Conservation (phyloP, 2,888 invertebrate genomes). For the Stenodema calcarata region DNA sequence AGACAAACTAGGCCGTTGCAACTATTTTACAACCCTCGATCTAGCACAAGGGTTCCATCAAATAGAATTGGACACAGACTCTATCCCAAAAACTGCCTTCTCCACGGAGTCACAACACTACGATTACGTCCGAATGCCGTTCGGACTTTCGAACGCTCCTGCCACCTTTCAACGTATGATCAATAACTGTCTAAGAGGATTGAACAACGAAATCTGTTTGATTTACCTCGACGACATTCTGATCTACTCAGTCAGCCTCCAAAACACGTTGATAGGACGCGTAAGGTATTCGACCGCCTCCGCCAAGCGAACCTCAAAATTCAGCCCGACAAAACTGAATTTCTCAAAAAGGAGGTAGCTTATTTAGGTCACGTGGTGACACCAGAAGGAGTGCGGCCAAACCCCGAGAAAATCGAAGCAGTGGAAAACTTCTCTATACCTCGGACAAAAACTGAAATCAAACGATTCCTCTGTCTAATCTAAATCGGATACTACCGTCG, state of each 20-base stretch:
- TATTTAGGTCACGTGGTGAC: not conserved
- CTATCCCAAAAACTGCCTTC: constrained; percentile 44
- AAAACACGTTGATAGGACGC: constrained; percentile 47
- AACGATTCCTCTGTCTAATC: constrained; percentile 58
- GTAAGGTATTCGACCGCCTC: constrained; percentile 17
- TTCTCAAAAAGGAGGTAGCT: constrained; percentile 38
- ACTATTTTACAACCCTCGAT: not conserved
- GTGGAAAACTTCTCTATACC: constrained; percentile 33
- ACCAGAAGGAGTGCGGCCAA: constrained; percentile 44
- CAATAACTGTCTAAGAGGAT: constrained; percentile 47
- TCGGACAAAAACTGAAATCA: constrained; percentile 31
- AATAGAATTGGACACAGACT: not conserved
- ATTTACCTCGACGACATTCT: too few species aligned
- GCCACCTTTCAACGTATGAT: constrained; percentile 38
- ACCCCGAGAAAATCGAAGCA: constrained; percentile 31
- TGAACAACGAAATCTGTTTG: too few species aligned
- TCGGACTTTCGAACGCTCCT: constrained; percentile 41
- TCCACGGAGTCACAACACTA: constrained; percentile 38
- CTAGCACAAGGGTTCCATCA: not conserved
- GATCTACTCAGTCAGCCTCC: constrained; percentile 44
- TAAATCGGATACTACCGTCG: constrained; percentile 58
- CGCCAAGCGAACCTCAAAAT: constrained; percentile 33
- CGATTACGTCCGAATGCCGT: constrained; percentile 44
- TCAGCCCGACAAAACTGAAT: too few species aligned
- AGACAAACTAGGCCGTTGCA: constrained; percentile 27